phyloP scores from a whole-genome alignment of 2,797 vertebrate genomes.

The Sebastes glaucus region DNA sequence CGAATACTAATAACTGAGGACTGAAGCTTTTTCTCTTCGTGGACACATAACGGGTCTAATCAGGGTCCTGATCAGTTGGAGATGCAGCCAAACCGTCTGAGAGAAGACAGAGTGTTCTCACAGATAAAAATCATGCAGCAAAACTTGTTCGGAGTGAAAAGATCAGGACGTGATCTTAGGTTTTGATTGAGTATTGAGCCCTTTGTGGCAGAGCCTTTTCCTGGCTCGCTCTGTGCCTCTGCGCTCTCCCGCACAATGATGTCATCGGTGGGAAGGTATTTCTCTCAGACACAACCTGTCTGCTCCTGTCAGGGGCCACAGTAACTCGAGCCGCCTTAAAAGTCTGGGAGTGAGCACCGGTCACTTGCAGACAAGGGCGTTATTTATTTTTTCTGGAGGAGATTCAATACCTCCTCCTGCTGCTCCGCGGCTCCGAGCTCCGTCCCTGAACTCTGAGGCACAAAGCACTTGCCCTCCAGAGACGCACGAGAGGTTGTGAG shows the following conservation, averaged over 20 bases:
- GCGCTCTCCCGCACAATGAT: conserved; percentile 65
- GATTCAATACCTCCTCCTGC: conserved; percentile 77
- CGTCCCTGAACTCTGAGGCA: conserved; percentile 52
- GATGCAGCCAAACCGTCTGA: conserved; percentile 35
- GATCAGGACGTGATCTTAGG: conserved; percentile 45
- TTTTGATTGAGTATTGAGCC: conserved; percentile 61
- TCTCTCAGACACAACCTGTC: conserved; percentile 84
- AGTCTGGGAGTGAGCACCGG: conserved; percentile 80
- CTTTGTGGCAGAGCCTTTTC: conserved; percentile 48
- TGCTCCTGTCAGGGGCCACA: conserved; percentile 81
- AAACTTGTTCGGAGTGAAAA: conserved; percentile 37
- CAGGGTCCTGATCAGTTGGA: conserved; percentile 46
- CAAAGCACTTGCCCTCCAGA: conserved; percentile 61
- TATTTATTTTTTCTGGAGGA: conserved; percentile 84
- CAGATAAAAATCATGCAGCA: conserved; percentile 52
- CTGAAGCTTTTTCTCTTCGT: conserved; percentile 56
- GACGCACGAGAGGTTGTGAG: conserved; percentile 54
- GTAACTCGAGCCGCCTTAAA: conserved; percentile 83
- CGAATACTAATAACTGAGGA: conserved; percentile 74
- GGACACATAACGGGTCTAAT: conserved; percentile 44
- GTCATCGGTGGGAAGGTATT: conserved; percentile 84
- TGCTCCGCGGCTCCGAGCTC: conserved; percentile 37
- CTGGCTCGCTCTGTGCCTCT: conserved; percentile 28
- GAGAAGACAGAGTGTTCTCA: conserved; percentile 57
- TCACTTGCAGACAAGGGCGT: conserved; percentile 83